phyloP scores from a whole-genome alignment of 2,888 invertebrate species.

The Leptarthrus brevirostris region DNA sequence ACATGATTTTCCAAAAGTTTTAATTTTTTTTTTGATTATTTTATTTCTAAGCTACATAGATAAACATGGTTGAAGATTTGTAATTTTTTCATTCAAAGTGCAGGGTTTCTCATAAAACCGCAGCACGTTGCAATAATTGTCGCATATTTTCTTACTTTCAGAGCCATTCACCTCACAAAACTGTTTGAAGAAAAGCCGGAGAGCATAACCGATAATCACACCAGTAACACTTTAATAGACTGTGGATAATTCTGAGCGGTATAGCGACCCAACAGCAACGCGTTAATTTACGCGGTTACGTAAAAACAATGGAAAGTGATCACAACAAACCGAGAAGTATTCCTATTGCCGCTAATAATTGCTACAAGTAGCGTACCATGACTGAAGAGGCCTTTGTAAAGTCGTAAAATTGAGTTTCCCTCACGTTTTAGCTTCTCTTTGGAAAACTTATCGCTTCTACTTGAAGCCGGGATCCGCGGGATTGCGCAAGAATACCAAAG shows the following conservation, averaged over 20 bases:
- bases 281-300: constrained; percentile 40
- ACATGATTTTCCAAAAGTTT: no score
- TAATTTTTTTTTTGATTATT: no score
- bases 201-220: constrained; percentile 16
- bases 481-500: not conserved
- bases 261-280: constrained; percentile 1
- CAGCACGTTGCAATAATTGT: not conserved
- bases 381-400: constrained; percentile 29
- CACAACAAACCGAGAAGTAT: constrained; percentile 1
- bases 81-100: no score
- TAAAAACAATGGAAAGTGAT: constrained; percentile 48
- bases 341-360: constrained; percentile 24
- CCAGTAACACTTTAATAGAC: constrained; percentile 16
- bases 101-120: not conserved
- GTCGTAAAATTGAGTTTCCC: constrained; percentile 14
- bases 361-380: constrained; percentile 19
- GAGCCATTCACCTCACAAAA: constrained; percentile 36
- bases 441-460: constrained; percentile 3
- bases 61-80: no score
- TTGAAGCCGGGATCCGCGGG: not conserved
- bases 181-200: not conserved
- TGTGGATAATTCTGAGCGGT: constrained; percentile 17
- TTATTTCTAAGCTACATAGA: no score
- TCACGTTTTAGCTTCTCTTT: constrained; percentile 25
- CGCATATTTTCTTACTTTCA: constrained; percentile 38